Percentiles rank a stretch among this genome's conserved stretches.
phyloP scores from a whole-genome alignment of 2,888 invertebrate species.

The Argynnis bischoffii region DNA sequence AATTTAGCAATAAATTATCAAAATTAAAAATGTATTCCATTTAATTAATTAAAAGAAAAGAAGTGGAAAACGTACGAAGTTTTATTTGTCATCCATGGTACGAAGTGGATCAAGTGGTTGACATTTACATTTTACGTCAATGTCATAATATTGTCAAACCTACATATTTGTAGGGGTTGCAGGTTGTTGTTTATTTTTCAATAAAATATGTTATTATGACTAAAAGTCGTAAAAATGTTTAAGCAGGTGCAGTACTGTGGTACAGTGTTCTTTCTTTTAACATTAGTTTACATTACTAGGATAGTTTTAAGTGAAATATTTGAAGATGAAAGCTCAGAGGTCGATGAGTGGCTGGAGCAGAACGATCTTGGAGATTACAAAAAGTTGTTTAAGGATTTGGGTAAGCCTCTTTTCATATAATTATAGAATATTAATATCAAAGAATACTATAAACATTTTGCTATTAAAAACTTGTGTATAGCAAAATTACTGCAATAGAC shows the following conservation, averaged over 20 bases:
- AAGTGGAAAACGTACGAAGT: not conserved
- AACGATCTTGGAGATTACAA: slow-evolving; percentile 87
- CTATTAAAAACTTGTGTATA: too few relatives aligned
- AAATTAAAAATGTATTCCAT: too few relatives aligned
- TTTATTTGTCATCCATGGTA: too few relatives aligned
- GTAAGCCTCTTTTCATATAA: slow-evolving; percentile 73
- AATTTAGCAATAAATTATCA: too few relatives aligned
- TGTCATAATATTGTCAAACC: slow-evolving; percentile 10
- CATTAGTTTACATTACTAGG: slow-evolving; percentile 62
- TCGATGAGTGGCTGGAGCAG: slow-evolving; percentile 89
- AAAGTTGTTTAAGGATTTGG: slow-evolving; percentile 86
- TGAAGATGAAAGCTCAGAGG: slow-evolving; percentile 83
- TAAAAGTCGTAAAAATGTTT: slow-evolving; percentile 61
- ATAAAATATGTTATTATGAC: slow-evolving; percentile 55
- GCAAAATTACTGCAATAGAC: too few relatives aligned
- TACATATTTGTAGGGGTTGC: slow-evolving; percentile 14
- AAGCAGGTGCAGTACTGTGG: slow-evolving; percentile 62
- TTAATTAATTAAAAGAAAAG: too few relatives aligned
- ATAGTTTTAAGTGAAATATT: slow-evolving; percentile 67
- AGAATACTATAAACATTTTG: too few relatives aligned
- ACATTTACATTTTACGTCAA: slow-evolving; percentile 5
- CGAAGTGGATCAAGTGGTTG: slow-evolving; percentile 6
- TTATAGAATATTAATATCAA: not conserved
- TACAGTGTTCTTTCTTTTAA: slow-evolving; percentile 62
- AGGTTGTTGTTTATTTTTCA: slow-evolving; percentile 40